Percentiles rank a stretch among this genome's conserved stretches.
These are phyloP conservation scores for Neoascia interrupta DNA, from an alignment of 2,888 invertebrate species.

Conservation along the genomic window DNA sequence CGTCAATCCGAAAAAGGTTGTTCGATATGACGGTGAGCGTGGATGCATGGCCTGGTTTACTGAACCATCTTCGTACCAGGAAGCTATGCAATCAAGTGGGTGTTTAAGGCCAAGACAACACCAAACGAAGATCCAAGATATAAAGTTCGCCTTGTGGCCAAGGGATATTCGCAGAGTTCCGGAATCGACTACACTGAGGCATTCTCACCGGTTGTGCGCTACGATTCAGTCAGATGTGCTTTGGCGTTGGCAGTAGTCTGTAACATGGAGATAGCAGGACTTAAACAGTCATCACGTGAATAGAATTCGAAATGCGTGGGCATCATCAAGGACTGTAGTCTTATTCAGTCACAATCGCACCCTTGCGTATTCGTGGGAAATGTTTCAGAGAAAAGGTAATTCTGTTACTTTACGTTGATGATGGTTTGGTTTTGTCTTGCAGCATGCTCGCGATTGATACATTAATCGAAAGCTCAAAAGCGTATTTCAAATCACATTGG, in stretches of 20 bases:
- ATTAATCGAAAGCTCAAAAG: background rate
- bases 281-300: background rate
- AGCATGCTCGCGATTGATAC: conserved; percentile 1
- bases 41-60: background rate
- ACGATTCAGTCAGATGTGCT: no score
- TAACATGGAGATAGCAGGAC: background rate
- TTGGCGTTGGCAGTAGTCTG: background rate
- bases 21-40: background rate
- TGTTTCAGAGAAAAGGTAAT: conserved; percentile 41
- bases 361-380: background rate
- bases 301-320: background rate
- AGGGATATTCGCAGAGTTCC: conserved; percentile 56
- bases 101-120: background rate
- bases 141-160: no score
- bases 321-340: background rate
- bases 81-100: background rate
- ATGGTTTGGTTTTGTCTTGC: conserved; percentile 26
- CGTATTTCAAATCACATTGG: background rate
- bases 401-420: conserved; percentile 70
- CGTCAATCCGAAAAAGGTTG: background rate
- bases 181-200: conserved; percentile 28
- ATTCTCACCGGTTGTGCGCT: background rate
- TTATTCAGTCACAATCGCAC: background rate
- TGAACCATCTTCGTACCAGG: background rate
- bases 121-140: background rate